Conservation (phyloP, 2,888 invertebrate genomes). For the Coleophora deauratella region DNA sequence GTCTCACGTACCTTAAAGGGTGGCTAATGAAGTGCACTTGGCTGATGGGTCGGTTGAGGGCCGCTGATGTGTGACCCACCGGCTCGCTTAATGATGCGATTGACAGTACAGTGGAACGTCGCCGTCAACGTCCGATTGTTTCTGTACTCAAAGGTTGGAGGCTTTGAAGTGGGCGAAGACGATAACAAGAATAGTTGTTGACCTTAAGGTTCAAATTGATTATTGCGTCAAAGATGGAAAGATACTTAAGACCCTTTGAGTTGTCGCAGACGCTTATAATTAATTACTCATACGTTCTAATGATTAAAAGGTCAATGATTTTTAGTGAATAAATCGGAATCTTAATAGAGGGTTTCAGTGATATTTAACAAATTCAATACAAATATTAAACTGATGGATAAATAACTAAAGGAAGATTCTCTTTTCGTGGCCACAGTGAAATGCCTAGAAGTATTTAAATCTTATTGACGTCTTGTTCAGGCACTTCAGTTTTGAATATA, state of each 20-base stretch:
- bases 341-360: too few relatives aligned
- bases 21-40: constrained; percentile 53
- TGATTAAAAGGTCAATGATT: too few relatives aligned
- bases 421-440: constrained; percentile 28
- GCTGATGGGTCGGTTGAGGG: constrained; percentile 17
- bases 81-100: constrained; percentile 58
- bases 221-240: too few relatives aligned
- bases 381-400: too few relatives aligned
- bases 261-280: too few relatives aligned
- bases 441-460: constrained; percentile 55
- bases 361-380: too few relatives aligned
- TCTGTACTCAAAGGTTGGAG: constrained; percentile 36
- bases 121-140: constrained; percentile 58
- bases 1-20: constrained; percentile 50
- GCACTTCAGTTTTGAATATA: constrained; percentile 35
- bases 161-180: constrained; percentile 30
- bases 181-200: background rate
- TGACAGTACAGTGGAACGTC: constrained; percentile 63
- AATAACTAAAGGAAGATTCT: background rate
- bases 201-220: too few relatives aligned
- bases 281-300: background rate
- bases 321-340: too few relatives aligned
- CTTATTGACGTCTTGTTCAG: constrained; percentile 15
- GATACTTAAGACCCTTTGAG: too few relatives aligned
- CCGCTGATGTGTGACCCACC: constrained; percentile 60